A percentile compares a stretch with the other conserved stretches of the same genome.
Evolutionary conservation across 2,888 invertebrate genomes (phyloP).

Genomic region (Scaptomyza cyrtandrae): DNA sequence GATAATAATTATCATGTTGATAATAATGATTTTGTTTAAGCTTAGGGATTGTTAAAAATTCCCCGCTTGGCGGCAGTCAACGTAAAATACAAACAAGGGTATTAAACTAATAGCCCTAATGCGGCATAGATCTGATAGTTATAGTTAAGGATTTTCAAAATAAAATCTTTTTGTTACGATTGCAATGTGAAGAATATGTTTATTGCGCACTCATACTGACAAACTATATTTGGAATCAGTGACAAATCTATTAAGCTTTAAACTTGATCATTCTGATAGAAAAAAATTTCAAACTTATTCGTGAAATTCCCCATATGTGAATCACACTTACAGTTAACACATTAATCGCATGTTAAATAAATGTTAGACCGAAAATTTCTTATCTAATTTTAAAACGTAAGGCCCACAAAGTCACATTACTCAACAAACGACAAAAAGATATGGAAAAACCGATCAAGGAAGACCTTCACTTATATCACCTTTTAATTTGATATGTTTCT

Average conservation of each 20-base stretch:
- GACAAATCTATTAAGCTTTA: too few species aligned
- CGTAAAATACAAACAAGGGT: constrained; percentile 25
- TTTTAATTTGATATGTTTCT: not conserved
- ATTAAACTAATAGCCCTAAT: constrained; percentile 56
- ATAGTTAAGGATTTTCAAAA: constrained; percentile 5
- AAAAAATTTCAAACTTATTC: constrained; percentile 7
- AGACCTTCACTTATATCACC: constrained; percentile 16
- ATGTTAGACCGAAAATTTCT: constrained; percentile 20
- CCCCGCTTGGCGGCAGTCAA: constrained; percentile 31
- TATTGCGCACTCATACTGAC: constrained; percentile 3
- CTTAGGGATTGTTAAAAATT: constrained; percentile 61
- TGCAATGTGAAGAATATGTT: not conserved
- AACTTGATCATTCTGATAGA: constrained; percentile 22
- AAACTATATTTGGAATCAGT: constrained; percentile 4
- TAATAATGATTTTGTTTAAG: constrained; percentile 49
- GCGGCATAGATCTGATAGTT: constrained; percentile 19
- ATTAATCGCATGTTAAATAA: constrained; percentile 47
- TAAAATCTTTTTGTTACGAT: not conserved
- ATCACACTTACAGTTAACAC: constrained; percentile 29
- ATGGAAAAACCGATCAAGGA: constrained; percentile 40
- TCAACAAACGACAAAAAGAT: constrained; percentile 48
- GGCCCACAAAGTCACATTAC: constrained; percentile 33
- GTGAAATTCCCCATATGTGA: constrained; percentile 19
- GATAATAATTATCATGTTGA: constrained; percentile 26
- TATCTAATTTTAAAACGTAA: constrained; percentile 34